These are phyloP conservation scores for Acleris cristana DNA, from an alignment of 2,888 invertebrate genomes.

Conservation along the genomic window DNA sequence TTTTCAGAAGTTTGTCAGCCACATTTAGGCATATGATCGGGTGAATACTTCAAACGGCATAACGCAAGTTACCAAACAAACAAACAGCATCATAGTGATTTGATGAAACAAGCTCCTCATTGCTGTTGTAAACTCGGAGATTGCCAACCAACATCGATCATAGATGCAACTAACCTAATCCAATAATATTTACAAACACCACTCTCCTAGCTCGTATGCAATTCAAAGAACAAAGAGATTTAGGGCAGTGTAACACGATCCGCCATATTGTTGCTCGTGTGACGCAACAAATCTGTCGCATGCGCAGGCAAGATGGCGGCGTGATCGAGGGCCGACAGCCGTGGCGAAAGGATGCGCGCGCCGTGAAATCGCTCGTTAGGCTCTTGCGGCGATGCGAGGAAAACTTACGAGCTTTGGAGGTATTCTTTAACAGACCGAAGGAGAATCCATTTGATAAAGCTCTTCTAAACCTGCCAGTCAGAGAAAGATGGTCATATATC, in stretches of 20 bases:
- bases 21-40: too few relatives aligned
- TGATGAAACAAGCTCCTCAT: too few relatives aligned
- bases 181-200: constrained; percentile 52
- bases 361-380: constrained; percentile 77
- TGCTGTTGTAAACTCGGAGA: too few relatives aligned
- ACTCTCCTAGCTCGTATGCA: constrained; percentile 19
- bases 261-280: constrained; percentile 66
- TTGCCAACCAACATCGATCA: neutral
- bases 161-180: constrained; percentile 28
- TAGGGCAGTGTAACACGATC: constrained; percentile 80
- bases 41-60: too few relatives aligned
- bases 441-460: too few relatives aligned
- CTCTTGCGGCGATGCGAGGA: constrained; percentile 48
- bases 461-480: too few relatives aligned
- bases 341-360: constrained; percentile 79
- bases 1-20: too few relatives aligned
- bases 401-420: constrained; percentile 39
- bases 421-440: too few relatives aligned
- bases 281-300: constrained; percentile 76
- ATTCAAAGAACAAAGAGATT: constrained; percentile 73
- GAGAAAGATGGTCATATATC: too few relatives aligned
- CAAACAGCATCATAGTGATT: too few relatives aligned
- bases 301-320: constrained; percentile 62
- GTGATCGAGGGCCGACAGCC: constrained; percentile 73
- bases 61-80: too few relatives aligned